Evolutionary conservation across 2,888 invertebrate species (phyloP).

Genomic region (Pterostichus madidus): DNA sequence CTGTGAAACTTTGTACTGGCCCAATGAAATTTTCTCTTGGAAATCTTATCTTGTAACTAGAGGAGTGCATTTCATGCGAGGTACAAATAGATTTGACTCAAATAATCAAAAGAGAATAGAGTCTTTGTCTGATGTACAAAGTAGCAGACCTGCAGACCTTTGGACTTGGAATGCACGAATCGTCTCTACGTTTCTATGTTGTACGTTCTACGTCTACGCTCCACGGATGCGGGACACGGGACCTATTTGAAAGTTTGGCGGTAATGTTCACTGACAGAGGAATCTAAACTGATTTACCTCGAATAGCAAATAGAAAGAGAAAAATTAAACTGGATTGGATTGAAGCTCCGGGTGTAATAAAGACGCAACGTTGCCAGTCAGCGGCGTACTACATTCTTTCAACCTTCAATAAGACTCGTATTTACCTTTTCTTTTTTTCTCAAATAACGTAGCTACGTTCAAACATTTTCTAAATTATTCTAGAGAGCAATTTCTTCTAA

Average conservation of each 20-base stretch:
- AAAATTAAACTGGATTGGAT: conserved; percentile 53
- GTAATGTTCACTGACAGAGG: conserved; percentile 40
- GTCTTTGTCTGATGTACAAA: conserved; percentile 55
- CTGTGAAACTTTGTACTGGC: conserved; percentile 14
- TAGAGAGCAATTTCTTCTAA: too few relatives aligned
- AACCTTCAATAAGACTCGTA: too few relatives aligned
- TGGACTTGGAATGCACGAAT: neutral
- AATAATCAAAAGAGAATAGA: conserved; percentile 60
- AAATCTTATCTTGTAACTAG: neutral
- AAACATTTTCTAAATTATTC: too few relatives aligned
- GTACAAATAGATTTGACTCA: conserved; percentile 57
- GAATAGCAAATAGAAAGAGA: conserved; percentile 43
- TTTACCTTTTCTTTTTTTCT: too few relatives aligned
- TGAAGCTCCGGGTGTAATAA: conserved; percentile 39
- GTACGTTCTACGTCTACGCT: neutral
- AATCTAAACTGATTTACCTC: conserved; percentile 62
- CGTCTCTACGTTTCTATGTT: neutral
- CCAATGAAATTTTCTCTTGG: neutral
- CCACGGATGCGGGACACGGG: neutral
- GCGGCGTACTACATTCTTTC: neutral
- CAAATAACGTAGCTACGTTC: too few relatives aligned
- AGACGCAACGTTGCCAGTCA: neutral
- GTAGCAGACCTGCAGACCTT: conserved; percentile 20
- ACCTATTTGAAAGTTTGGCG: conserved; percentile 44
- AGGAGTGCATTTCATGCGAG: conserved; percentile 56